These are phyloP conservation scores for Eutrigla gurnardus DNA, from an alignment of 2,797 vertebrate genomes.

Conservation along the genomic window DNA sequence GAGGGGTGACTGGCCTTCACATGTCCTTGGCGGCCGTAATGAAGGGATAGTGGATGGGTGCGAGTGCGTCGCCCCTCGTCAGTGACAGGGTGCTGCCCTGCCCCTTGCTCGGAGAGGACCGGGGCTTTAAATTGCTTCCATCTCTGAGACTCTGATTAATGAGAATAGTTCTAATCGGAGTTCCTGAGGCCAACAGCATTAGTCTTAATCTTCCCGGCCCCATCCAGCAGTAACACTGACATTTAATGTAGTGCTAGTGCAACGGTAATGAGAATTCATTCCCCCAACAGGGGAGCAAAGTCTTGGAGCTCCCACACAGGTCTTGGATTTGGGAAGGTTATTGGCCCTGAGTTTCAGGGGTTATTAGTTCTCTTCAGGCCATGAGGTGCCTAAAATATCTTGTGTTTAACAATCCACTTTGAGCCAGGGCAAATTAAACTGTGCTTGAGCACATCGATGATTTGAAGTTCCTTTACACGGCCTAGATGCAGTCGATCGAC, in stretches of 20 bases:
- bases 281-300: conserved; percentile 71
- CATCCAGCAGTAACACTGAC: conserved; percentile 82
- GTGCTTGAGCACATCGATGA: conserved; percentile 56
- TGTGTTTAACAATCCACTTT: conserved; percentile 69
- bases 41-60: conserved; percentile 76
- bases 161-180: conserved; percentile 85
- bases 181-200: conserved; percentile 85
- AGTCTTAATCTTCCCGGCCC: conserved; percentile 83
- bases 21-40: conserved; percentile 79
- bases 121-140: conserved; percentile 85
- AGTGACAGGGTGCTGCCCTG: conserved; percentile 81
- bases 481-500: conserved; percentile 2
- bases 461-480: conserved; percentile 51
- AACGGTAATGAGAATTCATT: conserved; percentile 84
- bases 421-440: conserved; percentile 67
- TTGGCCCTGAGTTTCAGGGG: conserved; percentile 75
- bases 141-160: conserved; percentile 85
- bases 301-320: conserved; percentile 62
- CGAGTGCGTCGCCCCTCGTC: conserved; percentile 59
- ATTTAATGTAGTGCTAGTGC: conserved; percentile 85
- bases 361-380: conserved; percentile 81
- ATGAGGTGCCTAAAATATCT: conserved; percentile 79
- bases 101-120: conserved; percentile 78
- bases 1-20: conserved; percentile 74
- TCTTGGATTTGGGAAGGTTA: conserved; percentile 75